Percentiles rank a stretch among this genome's conserved stretches.
These are phyloP conservation scores for Eurystomus glaucurus DNA, from an alignment of 2,797 vertebrate species.

Conservation along the genomic window DNA sequence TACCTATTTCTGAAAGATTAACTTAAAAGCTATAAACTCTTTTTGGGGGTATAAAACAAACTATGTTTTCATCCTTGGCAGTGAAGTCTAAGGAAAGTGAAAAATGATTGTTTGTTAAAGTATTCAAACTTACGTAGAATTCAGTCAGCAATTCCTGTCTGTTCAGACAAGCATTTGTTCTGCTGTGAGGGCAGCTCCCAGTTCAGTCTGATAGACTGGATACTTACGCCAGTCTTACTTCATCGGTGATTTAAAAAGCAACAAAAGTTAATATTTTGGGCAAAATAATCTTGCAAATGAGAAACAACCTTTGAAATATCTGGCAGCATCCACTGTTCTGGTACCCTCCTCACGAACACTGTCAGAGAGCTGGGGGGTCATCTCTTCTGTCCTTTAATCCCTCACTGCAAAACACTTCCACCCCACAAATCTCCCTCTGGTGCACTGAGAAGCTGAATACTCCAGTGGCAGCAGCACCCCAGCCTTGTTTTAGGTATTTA, in stretches of 20 bases:
- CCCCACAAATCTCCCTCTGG: not conserved
- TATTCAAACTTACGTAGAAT: slow-evolving; percentile 5
- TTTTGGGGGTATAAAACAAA: not conserved
- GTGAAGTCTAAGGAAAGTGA: not conserved
- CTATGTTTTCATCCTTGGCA: not conserved
- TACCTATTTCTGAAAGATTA: not conserved
- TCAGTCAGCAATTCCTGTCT: not conserved
- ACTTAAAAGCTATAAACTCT: not conserved
- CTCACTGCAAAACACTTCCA: not conserved
- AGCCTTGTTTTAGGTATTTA: not conserved
- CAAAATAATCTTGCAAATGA: not conserved
- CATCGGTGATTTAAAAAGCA: not conserved
- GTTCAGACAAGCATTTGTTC: slow-evolving; percentile 1
- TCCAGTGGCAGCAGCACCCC: not conserved
- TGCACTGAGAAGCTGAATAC: not conserved
- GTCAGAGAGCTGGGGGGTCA: not conserved
- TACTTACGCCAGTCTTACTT: not conserved
- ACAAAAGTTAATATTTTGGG: not conserved
- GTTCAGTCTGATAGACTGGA: not conserved
- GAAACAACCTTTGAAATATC: not conserved
- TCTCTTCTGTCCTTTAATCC: not conserved
- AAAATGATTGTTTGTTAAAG: not conserved
- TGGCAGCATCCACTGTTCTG: not conserved
- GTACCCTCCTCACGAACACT: not conserved
- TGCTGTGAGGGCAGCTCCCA: not conserved